phyloP scores from a whole-genome alignment of 35 echinoderm and acorn worm species.

The Ptychodera flava region DNA sequence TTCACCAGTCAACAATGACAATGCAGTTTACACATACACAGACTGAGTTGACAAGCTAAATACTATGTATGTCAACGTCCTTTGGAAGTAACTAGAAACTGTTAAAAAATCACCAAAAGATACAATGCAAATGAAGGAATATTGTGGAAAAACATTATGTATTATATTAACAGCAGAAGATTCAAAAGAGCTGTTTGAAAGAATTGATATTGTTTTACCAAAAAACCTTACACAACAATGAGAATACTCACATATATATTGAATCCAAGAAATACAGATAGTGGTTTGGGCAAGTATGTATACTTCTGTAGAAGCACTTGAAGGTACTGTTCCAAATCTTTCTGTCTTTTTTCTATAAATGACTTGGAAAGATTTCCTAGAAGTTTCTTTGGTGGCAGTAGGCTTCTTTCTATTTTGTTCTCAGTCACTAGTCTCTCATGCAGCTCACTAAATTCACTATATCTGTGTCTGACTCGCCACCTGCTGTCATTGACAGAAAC shows the following conservation, averaged over 20 bases:
- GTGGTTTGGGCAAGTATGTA: conserved; percentile 36
- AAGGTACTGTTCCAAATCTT: conserved; percentile 66
- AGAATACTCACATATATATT: conserved; percentile 97
- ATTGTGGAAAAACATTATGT: too few relatives aligned
- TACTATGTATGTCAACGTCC: too few relatives aligned
- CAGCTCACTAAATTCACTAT: conserved; percentile 90
- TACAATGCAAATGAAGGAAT: too few relatives aligned
- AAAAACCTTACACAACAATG: too few relatives aligned
- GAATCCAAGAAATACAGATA: conserved; percentile 82
- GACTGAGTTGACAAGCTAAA: too few relatives aligned
- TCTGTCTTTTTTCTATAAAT: conserved; percentile 82
- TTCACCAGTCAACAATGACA: too few relatives aligned
- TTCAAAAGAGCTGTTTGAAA: too few relatives aligned
- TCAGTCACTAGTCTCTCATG: conserved; percentile 64
- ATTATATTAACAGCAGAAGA: too few relatives aligned
- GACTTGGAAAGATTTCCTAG: conserved; percentile 79
- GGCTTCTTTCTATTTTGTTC: conserved; percentile 33
- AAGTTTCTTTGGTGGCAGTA: conserved; percentile 83
- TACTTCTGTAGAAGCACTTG: conserved; percentile 60
- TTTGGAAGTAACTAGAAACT: too few relatives aligned
- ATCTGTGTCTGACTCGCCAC: conserved; percentile 86
- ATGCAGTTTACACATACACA: too few relatives aligned
- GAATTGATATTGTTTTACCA: too few relatives aligned
- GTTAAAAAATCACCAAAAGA: too few relatives aligned
- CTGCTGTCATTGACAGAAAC: conserved; percentile 56